These are phyloP conservation scores for Amiota mariae DNA, from an alignment of 2,888 invertebrate genomes.

Conservation along the genomic window DNA sequence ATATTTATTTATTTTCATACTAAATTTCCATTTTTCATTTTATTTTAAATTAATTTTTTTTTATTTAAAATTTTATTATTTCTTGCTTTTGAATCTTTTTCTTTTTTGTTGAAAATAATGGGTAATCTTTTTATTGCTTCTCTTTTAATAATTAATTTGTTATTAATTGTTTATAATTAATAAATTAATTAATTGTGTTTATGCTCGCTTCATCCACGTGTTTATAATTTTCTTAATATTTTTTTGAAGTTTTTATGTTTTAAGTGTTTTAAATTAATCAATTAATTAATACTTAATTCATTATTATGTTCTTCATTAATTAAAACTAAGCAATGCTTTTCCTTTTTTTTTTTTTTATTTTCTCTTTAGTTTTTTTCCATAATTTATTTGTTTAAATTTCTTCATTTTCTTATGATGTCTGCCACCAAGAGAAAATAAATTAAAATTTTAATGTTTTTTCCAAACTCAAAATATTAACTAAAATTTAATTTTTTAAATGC, in stretches of 20 bases:
- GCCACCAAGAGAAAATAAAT: background rate
- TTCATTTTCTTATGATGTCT: background rate
- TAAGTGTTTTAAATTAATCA: background rate
- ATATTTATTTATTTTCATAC: no score
- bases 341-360: slow-evolving; percentile 19
- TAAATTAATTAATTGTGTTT: slow-evolving; percentile 17
- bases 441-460: slow-evolving; percentile 10
- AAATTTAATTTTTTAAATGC: slow-evolving; percentile 27
- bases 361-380: slow-evolving; percentile 7
- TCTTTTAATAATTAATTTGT: slow-evolving; percentile 29
- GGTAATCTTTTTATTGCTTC: slow-evolving; percentile 42
- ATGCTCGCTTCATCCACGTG: slow-evolving; percentile 18
- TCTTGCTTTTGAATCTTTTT: slow-evolving; percentile 24
- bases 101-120: background rate
- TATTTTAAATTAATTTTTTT: no score
- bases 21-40: no score
- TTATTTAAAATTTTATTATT: no score
- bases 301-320: slow-evolving; percentile 13
- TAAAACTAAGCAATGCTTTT: slow-evolving; percentile 20
- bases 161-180: slow-evolving; percentile 31
- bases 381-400: slow-evolving; percentile 5
- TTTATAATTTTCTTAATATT: slow-evolving; percentile 15
- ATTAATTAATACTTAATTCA: slow-evolving; percentile 2
- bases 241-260: slow-evolving; percentile 24
- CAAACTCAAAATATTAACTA: slow-evolving; percentile 14